Percentiles rank a stretch among this genome's conserved stretches.
phyloP scores from a whole-genome alignment of 2,888 invertebrate species.

The Brachynemurus nebulosus region DNA sequence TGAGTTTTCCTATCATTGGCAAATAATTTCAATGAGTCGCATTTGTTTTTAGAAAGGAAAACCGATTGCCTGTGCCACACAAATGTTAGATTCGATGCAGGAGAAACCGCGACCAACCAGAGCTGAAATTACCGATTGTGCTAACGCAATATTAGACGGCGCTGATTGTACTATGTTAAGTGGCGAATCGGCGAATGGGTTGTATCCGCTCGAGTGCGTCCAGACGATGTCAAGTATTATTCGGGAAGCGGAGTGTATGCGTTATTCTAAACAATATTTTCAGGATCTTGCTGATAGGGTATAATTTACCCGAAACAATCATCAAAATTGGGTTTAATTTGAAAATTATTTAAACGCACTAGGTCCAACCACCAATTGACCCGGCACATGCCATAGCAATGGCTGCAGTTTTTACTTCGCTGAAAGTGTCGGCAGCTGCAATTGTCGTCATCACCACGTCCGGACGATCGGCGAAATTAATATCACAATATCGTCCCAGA shows the following conservation, averaged over 20 bases:
- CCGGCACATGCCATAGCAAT: constrained; percentile 55
- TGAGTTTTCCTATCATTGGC: too few relatives aligned
- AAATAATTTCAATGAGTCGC: too few relatives aligned
- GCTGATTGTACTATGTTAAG: constrained; percentile 78
- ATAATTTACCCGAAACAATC: constrained; percentile 6
- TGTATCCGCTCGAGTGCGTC: constrained; percentile 58
- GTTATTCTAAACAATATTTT: constrained; percentile 69
- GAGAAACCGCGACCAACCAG: constrained; percentile 61
- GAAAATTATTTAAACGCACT: too few relatives aligned
- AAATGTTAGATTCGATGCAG: constrained; percentile 72
- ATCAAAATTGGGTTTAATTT: background rate
- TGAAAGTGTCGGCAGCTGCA: constrained; percentile 51
- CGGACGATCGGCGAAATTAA: constrained; percentile 53
- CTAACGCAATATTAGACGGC: constrained; percentile 81
- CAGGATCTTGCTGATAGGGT: constrained; percentile 48
- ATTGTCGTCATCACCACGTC: constrained; percentile 67
- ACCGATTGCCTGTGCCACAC: constrained; percentile 73
- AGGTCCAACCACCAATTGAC: constrained; percentile 42
- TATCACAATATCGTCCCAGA: constrained; percentile 52
- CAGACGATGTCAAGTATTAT: constrained; percentile 60
- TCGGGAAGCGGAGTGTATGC: constrained; percentile 72
- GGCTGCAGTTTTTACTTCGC: constrained; percentile 59
- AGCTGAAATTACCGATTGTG: constrained; percentile 79
- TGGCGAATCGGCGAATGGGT: constrained; percentile 67
- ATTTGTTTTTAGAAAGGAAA: constrained; percentile 51